Evolutionary conservation across 2,113 vertebrate genomes (phyloP).

Genomic region (Syngnathoides biaculeatus): DNA sequence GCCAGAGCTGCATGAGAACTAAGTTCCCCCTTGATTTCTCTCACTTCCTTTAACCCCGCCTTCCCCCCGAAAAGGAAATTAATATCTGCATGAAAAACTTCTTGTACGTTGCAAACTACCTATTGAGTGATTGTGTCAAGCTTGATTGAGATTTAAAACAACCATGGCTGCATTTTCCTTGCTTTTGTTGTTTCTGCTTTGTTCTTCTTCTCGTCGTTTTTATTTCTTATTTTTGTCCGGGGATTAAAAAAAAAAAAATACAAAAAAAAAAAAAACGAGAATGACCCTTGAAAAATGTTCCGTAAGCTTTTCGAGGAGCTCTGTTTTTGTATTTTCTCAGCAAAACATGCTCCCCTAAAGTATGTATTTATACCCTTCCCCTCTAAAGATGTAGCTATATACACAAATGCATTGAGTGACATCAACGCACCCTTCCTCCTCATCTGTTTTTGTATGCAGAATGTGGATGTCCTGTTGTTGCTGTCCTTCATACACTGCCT

Average conservation of each 20-base stretch:
- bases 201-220: constrained; percentile 74
- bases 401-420: constrained; percentile 77
- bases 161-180: constrained; percentile 90
- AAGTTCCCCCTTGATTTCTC: constrained; percentile 74
- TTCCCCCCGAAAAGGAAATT: constrained; percentile 76
- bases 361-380: constrained; percentile 68
- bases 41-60: constrained; percentile 71
- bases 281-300: constrained; percentile 76
- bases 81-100: constrained; percentile 90
- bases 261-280: constrained; percentile 66
- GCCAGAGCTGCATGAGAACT: constrained; percentile 94
- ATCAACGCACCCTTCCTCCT: constrained; percentile 71
- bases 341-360: constrained; percentile 68
- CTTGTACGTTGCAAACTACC: constrained; percentile 93
- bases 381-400: constrained; percentile 78
- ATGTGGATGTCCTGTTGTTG: constrained; percentile 80
- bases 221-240: constrained; percentile 81
- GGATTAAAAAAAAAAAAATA: no score
- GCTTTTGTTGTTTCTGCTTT: constrained; percentile 88
- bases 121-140: constrained; percentile 89
- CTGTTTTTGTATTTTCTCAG: constrained; percentile 67
- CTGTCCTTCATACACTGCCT: constrained; percentile 85
- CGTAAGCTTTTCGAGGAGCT: constrained; percentile 73
- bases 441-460: constrained; percentile 77
- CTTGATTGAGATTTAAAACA: constrained; percentile 89